phyloP scores from a whole-genome alignment of 1,140 invertebrate species.

The Coelopa frigida region DNA sequence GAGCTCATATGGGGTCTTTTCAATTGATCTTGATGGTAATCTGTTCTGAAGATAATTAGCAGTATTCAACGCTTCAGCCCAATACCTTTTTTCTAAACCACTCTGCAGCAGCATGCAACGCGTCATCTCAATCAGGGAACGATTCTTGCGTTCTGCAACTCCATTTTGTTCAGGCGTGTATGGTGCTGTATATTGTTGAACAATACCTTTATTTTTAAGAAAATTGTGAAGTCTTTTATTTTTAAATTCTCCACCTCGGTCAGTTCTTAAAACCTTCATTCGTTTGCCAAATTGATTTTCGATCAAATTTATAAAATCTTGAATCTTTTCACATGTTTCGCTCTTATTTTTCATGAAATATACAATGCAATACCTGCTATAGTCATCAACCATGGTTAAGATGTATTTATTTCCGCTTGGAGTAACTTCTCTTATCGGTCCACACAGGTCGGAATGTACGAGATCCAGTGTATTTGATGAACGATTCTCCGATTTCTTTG shows the following conservation, averaged over 20 bases:
- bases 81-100: conserved; percentile 18
- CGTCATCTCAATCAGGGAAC: conserved; percentile 3
- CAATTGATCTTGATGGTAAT: conserved; percentile 12
- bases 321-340: conserved; percentile 19
- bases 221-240: conserved; percentile 18
- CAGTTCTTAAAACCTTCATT: conserved; percentile 21
- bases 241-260: conserved; percentile 24
- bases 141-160: conserved; percentile 22
- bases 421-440: no score
- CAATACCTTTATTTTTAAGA: conserved; percentile 15
- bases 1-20: conserved; percentile 32
- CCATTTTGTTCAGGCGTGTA: conserved; percentile 42
- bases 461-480: no score
- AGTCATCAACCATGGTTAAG: conserved; percentile 28
- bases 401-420: conserved; percentile 23
- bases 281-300: conserved; percentile 18
- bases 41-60: conserved; percentile 5
- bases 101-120: not conserved
- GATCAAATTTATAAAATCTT: conserved; percentile 5
- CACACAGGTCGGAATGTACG: no score
- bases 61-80: conserved; percentile 37
- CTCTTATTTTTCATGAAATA: conserved; percentile 31
- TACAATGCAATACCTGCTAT: conserved; percentile 19
- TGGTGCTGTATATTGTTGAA: conserved; percentile 21
- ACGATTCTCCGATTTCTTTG: no score